Evolutionary conservation across 1,140 invertebrate genomes (phyloP).

Genomic region (Conus betulinus): DNA sequence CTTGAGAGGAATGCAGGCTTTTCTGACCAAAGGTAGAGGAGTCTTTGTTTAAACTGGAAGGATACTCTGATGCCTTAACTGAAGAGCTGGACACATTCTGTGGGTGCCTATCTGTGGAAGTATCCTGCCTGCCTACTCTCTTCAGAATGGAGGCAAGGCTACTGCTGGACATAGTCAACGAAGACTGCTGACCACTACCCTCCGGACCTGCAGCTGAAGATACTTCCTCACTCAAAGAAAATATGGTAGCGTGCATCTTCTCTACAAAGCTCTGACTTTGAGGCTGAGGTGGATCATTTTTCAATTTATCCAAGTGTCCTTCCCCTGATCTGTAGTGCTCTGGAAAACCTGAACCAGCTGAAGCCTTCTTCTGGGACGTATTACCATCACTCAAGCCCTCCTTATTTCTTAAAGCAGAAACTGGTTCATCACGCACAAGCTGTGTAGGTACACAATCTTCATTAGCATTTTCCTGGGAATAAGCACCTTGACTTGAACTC

Average conservation of each 20-base stretch:
- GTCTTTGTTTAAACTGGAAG: background rate
- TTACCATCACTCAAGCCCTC: background rate
- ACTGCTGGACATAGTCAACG: background rate
- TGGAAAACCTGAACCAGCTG: background rate
- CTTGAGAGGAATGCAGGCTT: background rate
- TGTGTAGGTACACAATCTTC: background rate
- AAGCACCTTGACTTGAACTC: background rate
- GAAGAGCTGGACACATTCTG: background rate
- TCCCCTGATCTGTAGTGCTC: background rate
- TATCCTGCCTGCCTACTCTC: background rate
- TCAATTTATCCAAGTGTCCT: background rate
- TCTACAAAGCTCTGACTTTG: background rate
- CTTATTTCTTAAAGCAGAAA: background rate
- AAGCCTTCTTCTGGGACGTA: background rate
- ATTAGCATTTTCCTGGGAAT: background rate
- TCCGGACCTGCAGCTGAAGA: background rate
- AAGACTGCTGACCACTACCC: background rate
- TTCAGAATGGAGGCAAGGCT: background rate
- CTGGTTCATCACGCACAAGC: background rate
- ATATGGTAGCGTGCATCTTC: background rate
- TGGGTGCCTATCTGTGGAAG: too few species aligned
- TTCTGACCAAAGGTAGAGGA: background rate
- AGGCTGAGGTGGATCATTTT: background rate
- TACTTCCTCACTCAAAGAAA: background rate
- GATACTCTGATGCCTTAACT: background rate